Evolutionary conservation across 2,113 vertebrate species (phyloP), one percentile per base, ranked within the genome.

Genomic region (Pterophyllum scalare): DNA sequence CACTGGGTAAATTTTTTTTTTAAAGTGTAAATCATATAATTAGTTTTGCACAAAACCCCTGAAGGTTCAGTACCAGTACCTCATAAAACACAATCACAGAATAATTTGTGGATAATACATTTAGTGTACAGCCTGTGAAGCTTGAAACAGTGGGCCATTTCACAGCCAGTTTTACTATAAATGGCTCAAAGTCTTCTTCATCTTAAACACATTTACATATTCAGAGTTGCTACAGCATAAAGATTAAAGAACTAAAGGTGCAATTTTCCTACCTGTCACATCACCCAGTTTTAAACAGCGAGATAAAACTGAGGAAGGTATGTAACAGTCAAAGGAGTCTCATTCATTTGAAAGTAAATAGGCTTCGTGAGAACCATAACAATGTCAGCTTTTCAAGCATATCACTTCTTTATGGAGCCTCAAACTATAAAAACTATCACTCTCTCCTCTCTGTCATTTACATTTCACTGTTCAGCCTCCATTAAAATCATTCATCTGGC

Each of bases 91-190:
- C 78, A 90, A 91, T 91, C 77, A 62, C 22, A 61, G 70, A 82
- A 87, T 77, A 60, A 85, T 94, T 91, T 91, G 86, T 64, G 57
- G 83, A 85, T 90, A 91, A 91, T 92, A 82, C 76, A 88, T 89
- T 80, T 82, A 82, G 78, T 40, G 40, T 67, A 67, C 46, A 59
- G 61, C 20, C 59, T 77, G 85, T 57, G 75, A 65, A 61, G 77
- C 80, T 52, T 76, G 77, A 60, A 77, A 77, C 76, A 76, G 61
- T 57, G 52, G n/a, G 26, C 59, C 26, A 2, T 77, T 83, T 85
- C 82, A 64, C 57, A 76, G 82, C 38, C 79, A 65, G 67, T 80
- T 86, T 31, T 67, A 52, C 79, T 82, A 81, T 64, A 82, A 87
- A 85, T 79, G 84, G 58, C 86, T 88, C 89, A 85, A 78, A 88